Conservation (phyloP, 2,797 vertebrate genomes). For the Sebastes trivittatus region DNA sequence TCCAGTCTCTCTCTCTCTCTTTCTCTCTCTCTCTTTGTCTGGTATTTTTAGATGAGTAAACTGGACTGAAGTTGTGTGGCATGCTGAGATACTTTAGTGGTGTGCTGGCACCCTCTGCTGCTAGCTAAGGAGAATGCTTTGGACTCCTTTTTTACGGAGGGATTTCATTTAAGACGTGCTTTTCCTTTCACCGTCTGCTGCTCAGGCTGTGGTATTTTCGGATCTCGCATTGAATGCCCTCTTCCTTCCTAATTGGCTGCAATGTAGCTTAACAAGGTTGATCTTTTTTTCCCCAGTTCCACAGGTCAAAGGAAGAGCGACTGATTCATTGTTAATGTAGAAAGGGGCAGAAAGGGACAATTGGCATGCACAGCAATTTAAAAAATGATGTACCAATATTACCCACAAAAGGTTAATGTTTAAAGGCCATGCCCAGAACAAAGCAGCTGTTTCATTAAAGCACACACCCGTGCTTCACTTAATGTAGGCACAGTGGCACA, state of each 20-base stretch:
- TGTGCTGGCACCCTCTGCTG: slow-evolving; percentile 83
- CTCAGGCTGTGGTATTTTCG: background rate
- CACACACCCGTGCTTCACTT: slow-evolving; percentile 3
- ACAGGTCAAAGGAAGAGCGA: background rate
- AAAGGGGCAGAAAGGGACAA: background rate
- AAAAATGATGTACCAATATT: background rate
- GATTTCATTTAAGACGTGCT: slow-evolving; percentile 6
- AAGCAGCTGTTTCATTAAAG: slow-evolving; percentile 18
- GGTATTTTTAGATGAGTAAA: slow-evolving; percentile 24
- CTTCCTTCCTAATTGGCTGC: background rate
- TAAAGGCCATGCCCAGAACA: slow-evolving; percentile 9
- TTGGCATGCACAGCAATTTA: background rate
- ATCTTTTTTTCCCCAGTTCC: background rate
- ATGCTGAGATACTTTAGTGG: slow-evolving; percentile 49
- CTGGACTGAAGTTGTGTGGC: slow-evolving; percentile 17
- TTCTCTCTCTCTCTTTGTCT: background rate
- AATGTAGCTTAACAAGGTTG: background rate
- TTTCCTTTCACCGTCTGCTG: background rate
- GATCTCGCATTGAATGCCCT: background rate
- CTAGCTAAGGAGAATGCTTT: slow-evolving; percentile 60
- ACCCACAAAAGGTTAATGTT: slow-evolving; percentile 1
- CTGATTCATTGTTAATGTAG: background rate
- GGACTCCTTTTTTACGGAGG: background rate
- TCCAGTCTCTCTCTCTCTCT: background rate
- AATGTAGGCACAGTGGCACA: slow-evolving; percentile 7